phyloP scores from a whole-genome alignment of 2,113 vertebrate genomes.

The Capreolus pygargus region DNA sequence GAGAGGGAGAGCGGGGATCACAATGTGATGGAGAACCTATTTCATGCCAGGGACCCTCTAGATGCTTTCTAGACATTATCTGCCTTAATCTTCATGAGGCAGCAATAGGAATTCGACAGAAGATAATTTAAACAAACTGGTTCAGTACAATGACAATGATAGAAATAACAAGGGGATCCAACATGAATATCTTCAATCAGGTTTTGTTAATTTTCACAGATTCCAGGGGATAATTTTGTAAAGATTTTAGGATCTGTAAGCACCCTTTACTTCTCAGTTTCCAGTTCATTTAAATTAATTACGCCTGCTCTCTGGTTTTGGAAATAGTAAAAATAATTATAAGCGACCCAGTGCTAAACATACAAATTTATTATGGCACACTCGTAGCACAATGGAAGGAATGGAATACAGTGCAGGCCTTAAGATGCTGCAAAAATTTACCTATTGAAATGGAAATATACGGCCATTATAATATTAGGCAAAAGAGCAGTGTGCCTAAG shows the following conservation, averaged over 20 bases:
- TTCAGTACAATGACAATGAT: background rate
- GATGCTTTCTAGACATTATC: background rate
- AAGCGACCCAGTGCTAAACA: background rate
- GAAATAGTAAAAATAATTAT: background rate
- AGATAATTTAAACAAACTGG: background rate
- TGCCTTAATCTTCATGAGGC: background rate
- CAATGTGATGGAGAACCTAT: background rate
- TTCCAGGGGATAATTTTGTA: background rate
- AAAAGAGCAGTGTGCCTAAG: background rate
- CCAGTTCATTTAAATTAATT: conserved; percentile 33
- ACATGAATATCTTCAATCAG: background rate
- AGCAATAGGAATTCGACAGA: background rate
- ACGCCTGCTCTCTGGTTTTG: conserved; percentile 11
- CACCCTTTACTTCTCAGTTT: conserved; percentile 13
- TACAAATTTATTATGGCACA: background rate
- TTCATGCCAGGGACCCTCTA: background rate
- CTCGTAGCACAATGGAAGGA: background rate
- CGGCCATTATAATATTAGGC: background rate
- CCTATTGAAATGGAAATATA: conserved; percentile 46
- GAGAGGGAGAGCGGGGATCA: background rate
- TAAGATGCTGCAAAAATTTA: background rate
- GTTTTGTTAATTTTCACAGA: background rate
- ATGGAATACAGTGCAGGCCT: background rate
- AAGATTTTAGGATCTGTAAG: background rate
- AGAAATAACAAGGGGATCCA: background rate